A percentile compares a stretch with the other conserved stretches of the same genome.
Conservation (phyloP, 2,888 invertebrate species). For the Leucophenga montana region DNA sequence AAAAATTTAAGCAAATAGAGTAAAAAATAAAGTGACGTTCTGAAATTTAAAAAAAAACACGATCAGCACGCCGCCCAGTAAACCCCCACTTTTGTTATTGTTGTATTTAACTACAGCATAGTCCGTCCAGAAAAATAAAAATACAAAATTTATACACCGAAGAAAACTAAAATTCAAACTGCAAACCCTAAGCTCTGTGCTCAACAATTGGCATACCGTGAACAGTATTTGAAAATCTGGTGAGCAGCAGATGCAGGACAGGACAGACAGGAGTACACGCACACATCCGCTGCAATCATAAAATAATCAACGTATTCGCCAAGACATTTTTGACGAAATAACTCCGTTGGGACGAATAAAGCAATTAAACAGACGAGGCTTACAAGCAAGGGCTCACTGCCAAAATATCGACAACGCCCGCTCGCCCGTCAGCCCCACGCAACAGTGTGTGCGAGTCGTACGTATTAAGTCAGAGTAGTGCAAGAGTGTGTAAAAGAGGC, state of each 20-base stretch:
- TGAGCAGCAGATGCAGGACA: neutral
- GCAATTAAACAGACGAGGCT: slow-evolving; percentile 64
- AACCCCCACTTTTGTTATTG: too few relatives aligned
- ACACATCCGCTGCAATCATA: slow-evolving; percentile 58
- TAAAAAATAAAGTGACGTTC: too few relatives aligned
- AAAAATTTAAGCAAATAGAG: too few relatives aligned
- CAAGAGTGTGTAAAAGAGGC: neutral
- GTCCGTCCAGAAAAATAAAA: slow-evolving; percentile 11
- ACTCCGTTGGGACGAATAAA: slow-evolving; percentile 61
- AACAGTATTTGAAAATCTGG: neutral
- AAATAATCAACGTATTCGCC: slow-evolving; percentile 58
- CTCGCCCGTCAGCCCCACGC: neutral
- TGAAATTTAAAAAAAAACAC: too few relatives aligned
- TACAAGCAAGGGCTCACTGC: slow-evolving; percentile 27
- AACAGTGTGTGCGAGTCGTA: neutral
- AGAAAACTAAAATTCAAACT: neutral
- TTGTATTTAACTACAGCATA: neutral
- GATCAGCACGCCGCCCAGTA: too few relatives aligned
- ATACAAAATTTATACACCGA: neutral
- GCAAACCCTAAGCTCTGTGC: slow-evolving; percentile 2
- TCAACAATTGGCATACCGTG: slow-evolving; percentile 5
- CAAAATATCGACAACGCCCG: slow-evolving; percentile 19
- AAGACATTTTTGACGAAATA: slow-evolving; percentile 59
- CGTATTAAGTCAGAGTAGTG: neutral
- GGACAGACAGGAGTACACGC: slow-evolving; percentile 20